Percentiles rank a stretch among this genome's conserved stretches.
These are phyloP conservation scores for Monoplex corrugatus DNA, from an alignment of 2,888 invertebrate species.

Conservation along the genomic window DNA sequence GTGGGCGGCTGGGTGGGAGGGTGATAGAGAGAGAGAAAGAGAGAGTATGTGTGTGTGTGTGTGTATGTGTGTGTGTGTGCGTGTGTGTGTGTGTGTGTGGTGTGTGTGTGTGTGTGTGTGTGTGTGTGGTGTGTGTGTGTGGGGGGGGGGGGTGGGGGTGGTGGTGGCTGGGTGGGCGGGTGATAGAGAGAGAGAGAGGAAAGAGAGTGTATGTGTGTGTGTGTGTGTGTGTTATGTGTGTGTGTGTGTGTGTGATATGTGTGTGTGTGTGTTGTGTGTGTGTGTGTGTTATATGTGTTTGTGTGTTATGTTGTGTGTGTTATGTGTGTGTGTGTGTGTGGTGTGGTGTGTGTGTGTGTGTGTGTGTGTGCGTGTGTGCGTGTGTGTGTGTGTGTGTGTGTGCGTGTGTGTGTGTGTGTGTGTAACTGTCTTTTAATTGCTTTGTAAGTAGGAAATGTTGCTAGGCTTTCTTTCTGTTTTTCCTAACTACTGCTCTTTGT, in stretches of 20 bases:
- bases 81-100: no score
- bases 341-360: background rate
- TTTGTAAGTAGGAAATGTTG: no score
- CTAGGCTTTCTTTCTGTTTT: background rate
- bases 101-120: background rate
- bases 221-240: background rate
- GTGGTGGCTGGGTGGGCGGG: background rate
- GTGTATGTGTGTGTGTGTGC: background rate
- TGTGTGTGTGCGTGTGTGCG: background rate
- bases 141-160: background rate
- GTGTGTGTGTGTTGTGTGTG: background rate
- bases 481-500: no score
- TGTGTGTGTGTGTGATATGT: background rate
- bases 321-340: conserved; percentile 4
- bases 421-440: no score
- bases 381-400: background rate
- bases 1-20: no score
- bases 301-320: background rate
- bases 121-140: background rate
- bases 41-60: no score
- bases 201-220: no score
- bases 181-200: no score
- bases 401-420: background rate
- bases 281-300: background rate
- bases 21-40: no score